Evolutionary conservation across 1,140 invertebrate species (phyloP).

Genomic region (Leucophenga varia): DNA sequence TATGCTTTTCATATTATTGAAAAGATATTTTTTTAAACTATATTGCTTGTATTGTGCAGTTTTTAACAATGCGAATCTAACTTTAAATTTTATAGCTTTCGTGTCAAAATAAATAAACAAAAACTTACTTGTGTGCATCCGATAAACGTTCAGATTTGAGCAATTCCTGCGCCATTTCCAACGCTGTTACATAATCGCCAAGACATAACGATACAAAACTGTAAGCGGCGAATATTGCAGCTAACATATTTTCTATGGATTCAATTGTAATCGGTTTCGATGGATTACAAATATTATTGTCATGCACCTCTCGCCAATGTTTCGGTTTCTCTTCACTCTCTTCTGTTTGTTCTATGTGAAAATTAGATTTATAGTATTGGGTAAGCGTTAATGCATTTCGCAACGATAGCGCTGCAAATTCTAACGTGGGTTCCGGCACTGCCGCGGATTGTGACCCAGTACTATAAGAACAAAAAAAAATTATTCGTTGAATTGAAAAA

Average conservation of each 20-base stretch:
- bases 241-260: conserved; percentile 59
- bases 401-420: conserved; percentile 86
- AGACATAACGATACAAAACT: conserved; percentile 84
- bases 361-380: conserved; percentile 53
- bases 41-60: too few species aligned
- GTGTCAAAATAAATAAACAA: rapidly evolving
- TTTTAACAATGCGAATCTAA: too few species aligned
- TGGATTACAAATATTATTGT: conserved; percentile 56
- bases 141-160: conserved; percentile 44
- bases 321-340: conserved; percentile 42
- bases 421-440: conserved; percentile 82
- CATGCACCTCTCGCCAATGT: conserved; percentile 40
- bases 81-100: too few species aligned
- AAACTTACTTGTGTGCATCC: conserved; percentile 45
- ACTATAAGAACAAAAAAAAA: conserved; percentile 36
- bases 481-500: neutral
- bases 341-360: conserved; percentile 57
- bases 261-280: conserved; percentile 54
- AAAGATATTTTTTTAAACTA: conserved; percentile 10
- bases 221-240: conserved; percentile 74
- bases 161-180: conserved; percentile 66
- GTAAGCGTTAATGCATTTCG: conserved; percentile 76
- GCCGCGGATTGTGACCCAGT: conserved; percentile 71
- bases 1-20: too few species aligned
- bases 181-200: conserved; percentile 79